These are phyloP conservation scores for Petrolisthes cinctipes DNA, from an alignment of 2,888 invertebrate species.

Conservation along the genomic window DNA sequence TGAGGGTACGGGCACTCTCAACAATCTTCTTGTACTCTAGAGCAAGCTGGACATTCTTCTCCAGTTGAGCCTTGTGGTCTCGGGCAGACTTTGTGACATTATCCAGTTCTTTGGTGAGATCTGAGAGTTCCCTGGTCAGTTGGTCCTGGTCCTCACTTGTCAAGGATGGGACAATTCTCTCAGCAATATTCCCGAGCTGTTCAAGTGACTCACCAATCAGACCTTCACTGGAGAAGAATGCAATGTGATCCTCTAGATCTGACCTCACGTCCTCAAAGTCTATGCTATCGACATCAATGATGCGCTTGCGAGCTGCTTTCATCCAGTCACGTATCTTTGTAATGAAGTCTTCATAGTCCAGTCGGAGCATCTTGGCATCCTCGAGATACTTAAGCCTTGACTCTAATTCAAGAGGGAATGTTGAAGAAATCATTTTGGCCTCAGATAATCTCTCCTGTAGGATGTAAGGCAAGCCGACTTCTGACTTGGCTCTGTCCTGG, in stretches of 20 bases:
- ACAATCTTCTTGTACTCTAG: conserved; percentile 84
- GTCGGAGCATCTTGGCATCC: conserved; percentile 62
- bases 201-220: conserved; percentile 71
- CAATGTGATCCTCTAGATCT: conserved; percentile 83
- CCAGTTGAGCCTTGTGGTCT: conserved; percentile 80
- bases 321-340: conserved; percentile 63
- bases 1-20: conserved; percentile 81
- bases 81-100: conserved; percentile 75
- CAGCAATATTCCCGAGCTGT: conserved; percentile 77
- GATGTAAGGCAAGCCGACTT: conserved; percentile 62
- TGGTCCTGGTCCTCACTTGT: conserved; percentile 85
- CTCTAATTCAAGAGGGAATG: conserved; percentile 64
- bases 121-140: conserved; percentile 81
- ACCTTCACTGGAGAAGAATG: conserved; percentile 83
- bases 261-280: conserved; percentile 87
- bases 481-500: conserved; percentile 52
- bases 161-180: conserved; percentile 89
- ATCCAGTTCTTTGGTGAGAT: conserved; percentile 78
- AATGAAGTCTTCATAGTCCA: conserved; percentile 63
- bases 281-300: conserved; percentile 83
- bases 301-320: conserved; percentile 47
- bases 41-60: conserved; percentile 87
- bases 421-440: conserved; percentile 62
- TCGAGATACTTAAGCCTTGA: conserved; percentile 62
- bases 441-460: conserved; percentile 64